Base-by-base conservation (phyloP, 2,113 vertebrate species). In the Axis porcinus region DNA sequence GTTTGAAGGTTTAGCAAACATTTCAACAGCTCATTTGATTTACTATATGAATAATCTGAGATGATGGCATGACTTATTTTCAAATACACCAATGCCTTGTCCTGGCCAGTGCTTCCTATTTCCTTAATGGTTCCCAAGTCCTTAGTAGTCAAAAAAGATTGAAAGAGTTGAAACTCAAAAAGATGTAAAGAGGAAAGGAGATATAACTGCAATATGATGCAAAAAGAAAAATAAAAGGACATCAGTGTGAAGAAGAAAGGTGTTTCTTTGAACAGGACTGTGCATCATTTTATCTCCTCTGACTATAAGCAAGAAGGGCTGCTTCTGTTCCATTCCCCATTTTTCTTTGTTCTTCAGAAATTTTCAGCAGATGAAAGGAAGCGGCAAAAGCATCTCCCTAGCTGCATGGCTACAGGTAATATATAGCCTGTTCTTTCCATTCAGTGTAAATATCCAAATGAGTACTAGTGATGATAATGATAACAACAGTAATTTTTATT, bases 341-440 rank as follows among this genome's bases (percentile, higher is more conserved):
- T 95, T 83, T 93, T 91, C 55, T 93, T 70, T 45, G 6, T 67
- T 94, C 67, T 86, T 91, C 81, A 89, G 83, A 89, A 40, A 64
- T 89, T 93, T 95, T 85, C 47, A 84, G 64, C n/a, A 84, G 40
- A 87, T 91, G 81, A 93, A 96, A 50, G 36, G 58, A 94, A 76
- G 10, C 78, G 40, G 21, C 54, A 92, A 94, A 90, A 3, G 8
- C 2, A 54, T 40, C 86, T 55, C 19, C 43, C 13, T 50, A 21
- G 78, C 27, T 74, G 7, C 45, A 74, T 62, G 33, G 45, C 58
- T 79, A 55, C 28, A 14, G 13, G 36, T 23, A 57, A 40, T 14
- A 57, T 36, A 82, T 9, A 7, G 4, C n/a, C 33, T 85, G 30
- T 85, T 70, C 62, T 84, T 87, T 57, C 79, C 57, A 81, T 60